Conservation (phyloP, 2,113 vertebrate genomes). For the Rhinichthys klamathensis region DNA sequence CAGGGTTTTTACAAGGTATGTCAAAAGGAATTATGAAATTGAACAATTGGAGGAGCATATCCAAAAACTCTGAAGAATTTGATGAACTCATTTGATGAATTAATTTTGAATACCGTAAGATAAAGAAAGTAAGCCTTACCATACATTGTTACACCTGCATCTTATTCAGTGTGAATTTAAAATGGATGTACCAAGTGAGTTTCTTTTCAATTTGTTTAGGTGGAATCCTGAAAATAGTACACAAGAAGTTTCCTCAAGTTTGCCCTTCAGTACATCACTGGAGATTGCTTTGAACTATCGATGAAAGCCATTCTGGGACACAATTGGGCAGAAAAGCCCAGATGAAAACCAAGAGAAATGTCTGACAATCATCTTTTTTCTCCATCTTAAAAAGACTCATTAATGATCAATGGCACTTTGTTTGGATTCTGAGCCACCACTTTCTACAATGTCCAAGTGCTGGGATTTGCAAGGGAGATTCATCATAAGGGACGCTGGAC, state of each 20-base stretch:
- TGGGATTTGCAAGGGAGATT: constrained; percentile 60
- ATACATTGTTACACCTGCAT: constrained; percentile 16
- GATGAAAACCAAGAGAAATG: constrained; percentile 71
- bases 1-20: background rate
- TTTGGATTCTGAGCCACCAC: constrained; percentile 58
- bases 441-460: constrained; percentile 61
- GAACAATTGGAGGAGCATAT: constrained; percentile 10
- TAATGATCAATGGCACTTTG: constrained; percentile 70
- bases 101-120: background rate
- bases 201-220: background rate
- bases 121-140: constrained; percentile 29
- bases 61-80: constrained; percentile 1
- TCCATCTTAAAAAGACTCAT: constrained; percentile 63
- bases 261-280: constrained; percentile 22
- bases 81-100: background rate
- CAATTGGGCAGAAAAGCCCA: constrained; percentile 49
- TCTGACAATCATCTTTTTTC: constrained; percentile 78
- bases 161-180: constrained; percentile 37
- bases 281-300: constrained; percentile 22
- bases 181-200: constrained; percentile 20
- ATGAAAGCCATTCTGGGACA: constrained; percentile 53
- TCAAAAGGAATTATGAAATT: constrained; percentile 1
- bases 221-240: constrained; percentile 4
- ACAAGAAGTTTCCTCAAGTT: constrained; percentile 21
- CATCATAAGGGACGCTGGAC: constrained; percentile 53